These are phyloP conservation scores for Tyria jacobaeae DNA, from an alignment of 2,888 invertebrate genomes.

Conservation along the genomic window DNA sequence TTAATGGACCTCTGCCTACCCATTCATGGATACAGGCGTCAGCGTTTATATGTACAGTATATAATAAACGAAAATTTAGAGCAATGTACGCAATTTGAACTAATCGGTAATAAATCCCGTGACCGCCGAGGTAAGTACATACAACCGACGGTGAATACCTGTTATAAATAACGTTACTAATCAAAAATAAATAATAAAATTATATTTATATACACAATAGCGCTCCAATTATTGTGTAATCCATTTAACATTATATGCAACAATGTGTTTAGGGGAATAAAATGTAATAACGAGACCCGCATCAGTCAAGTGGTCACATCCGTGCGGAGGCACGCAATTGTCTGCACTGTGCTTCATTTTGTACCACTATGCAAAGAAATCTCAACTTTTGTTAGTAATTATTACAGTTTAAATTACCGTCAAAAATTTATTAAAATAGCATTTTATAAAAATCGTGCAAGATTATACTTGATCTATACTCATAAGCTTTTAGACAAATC, in stretches of 20 bases:
- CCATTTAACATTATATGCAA: constrained; percentile 30
- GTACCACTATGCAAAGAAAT: constrained; percentile 28
- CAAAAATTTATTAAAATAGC: background rate
- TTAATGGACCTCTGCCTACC: no score
- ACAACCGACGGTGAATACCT: background rate
- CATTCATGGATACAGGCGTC: no score
- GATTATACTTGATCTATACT: constrained; percentile 34
- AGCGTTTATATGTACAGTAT: no score
- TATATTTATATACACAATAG: constrained; percentile 1
- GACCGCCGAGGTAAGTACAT: background rate
- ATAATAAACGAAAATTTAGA: no score
- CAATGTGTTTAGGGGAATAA: constrained; percentile 48
- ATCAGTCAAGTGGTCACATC: constrained; percentile 73
- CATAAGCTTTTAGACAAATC: constrained; percentile 19
- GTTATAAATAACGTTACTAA: background rate
- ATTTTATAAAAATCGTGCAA: constrained; percentile 3
- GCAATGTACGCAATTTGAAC: background rate
- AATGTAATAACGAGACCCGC: constrained; percentile 67
- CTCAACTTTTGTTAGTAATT: constrained; percentile 11
- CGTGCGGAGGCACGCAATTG: constrained; percentile 71
- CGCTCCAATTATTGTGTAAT: constrained; percentile 3
- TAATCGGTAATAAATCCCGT: background rate
- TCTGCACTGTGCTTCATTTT: constrained; percentile 63
- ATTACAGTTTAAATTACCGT: constrained; percentile 22
- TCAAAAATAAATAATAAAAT: background rate